A percentile compares a stretch with the other conserved stretches of the same genome.
Conservation (phyloP, 2,113 vertebrate species). For the Mormyrus iriodes region DNA sequence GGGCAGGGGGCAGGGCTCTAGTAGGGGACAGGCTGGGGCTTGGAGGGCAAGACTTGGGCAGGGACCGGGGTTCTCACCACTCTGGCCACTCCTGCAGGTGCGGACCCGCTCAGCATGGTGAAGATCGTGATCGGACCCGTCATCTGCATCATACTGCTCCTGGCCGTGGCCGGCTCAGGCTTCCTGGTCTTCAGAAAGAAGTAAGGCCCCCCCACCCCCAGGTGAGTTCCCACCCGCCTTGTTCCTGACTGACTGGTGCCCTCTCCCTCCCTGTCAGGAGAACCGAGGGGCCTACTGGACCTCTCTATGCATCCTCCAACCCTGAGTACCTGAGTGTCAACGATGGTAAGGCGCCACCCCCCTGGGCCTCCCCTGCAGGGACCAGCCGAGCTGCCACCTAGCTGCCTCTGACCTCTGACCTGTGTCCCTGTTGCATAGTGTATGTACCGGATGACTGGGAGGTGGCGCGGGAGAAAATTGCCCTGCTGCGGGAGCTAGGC, state of each 20-base stretch:
- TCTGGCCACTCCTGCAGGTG: slow-evolving; percentile 49
- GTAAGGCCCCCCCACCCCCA: slow-evolving; percentile 46
- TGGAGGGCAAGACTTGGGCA: too few relatives aligned
- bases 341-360: slow-evolving; percentile 67
- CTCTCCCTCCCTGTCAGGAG: slow-evolving; percentile 59
- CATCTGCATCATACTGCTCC: slow-evolving; percentile 74
- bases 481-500: slow-evolving; percentile 79
- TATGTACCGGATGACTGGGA: slow-evolving; percentile 96
- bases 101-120: slow-evolving; percentile 67
- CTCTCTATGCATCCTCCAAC: slow-evolving; percentile 88
- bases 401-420: background rate
- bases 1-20: background rate
- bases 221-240: background rate
- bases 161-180: slow-evolving; percentile 63
- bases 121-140: slow-evolving; percentile 78
- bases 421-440: slow-evolving; percentile 58
- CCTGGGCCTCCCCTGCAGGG: slow-evolving; percentile 8
- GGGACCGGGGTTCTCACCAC: too few relatives aligned
- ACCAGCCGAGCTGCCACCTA: slow-evolving; percentile 41
- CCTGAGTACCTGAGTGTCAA: slow-evolving; percentile 90
- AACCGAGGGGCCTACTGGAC: slow-evolving; percentile 82
- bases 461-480: slow-evolving; percentile 85
- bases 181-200: slow-evolving; percentile 81
- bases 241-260: background rate
- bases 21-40: background rate